Conservation (phyloP, 2,797 vertebrate species). For the Chromis chromis region DNA sequence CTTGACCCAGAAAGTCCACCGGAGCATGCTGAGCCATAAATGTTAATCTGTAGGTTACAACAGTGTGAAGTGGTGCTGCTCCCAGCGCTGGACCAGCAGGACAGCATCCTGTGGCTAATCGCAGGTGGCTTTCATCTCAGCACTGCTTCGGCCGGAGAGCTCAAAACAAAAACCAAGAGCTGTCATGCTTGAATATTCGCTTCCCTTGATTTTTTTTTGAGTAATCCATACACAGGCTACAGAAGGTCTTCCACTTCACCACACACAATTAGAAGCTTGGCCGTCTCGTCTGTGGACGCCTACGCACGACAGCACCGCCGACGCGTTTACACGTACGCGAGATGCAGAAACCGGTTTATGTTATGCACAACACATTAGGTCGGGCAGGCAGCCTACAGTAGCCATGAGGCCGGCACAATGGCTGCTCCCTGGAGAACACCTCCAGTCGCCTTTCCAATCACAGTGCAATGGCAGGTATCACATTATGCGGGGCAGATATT, state of each 20-base stretch:
- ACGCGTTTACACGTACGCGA: conserved; percentile 21
- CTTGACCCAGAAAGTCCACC: conserved; percentile 78
- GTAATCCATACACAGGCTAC: background rate
- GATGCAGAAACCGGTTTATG: conserved; percentile 46
- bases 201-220: conserved; percentile 30
- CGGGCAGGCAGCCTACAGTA: conserved; percentile 27
- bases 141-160: conserved; percentile 56
- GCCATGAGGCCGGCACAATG: conserved; percentile 28
- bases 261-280: conserved; percentile 35
- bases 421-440: conserved; percentile 42
- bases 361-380: conserved; percentile 51
- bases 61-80: conserved; percentile 66
- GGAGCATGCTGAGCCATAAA: conserved; percentile 79
- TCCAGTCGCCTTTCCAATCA: conserved; percentile 45
- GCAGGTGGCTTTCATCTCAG: conserved; percentile 75
- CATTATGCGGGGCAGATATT: conserved; percentile 48
- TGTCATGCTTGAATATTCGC: conserved; percentile 17
- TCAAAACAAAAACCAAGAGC: conserved; percentile 48
- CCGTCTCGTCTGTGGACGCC: conserved; percentile 35
- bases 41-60: conserved; percentile 83
- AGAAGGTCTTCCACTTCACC: conserved; percentile 20
- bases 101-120: conserved; percentile 79
- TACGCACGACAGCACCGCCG: conserved; percentile 13
- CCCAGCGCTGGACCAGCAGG: conserved; percentile 76
- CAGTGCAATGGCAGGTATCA: conserved; percentile 54